Evolutionary conservation across 1,140 invertebrate species (phyloP).

Genomic region (Zaprionus vittiger): DNA sequence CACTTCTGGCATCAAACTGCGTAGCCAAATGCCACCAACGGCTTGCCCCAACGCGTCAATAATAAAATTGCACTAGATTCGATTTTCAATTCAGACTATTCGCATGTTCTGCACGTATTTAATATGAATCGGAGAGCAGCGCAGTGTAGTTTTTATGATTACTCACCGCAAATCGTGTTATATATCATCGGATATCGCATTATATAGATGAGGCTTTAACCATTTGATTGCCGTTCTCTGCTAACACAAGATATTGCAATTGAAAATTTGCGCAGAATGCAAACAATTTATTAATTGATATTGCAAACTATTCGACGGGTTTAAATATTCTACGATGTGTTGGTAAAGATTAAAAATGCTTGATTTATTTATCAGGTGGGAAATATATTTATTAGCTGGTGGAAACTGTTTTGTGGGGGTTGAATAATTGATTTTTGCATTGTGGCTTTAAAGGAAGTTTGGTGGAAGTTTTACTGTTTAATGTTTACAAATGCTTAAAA

Average conservation of each 20-base stretch:
- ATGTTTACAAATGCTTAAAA: too few species aligned
- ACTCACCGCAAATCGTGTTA: conserved; percentile 42
- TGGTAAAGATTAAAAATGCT: neutral
- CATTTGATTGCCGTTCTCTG: neutral
- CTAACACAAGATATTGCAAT: neutral
- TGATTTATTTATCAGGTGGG: neutral
- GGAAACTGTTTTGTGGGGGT: neutral
- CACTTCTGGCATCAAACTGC: conserved; percentile 16
- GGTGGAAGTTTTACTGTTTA: too few species aligned
- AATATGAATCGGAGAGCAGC: conserved; percentile 26
- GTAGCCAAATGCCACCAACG: conserved; percentile 20
- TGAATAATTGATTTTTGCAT: neutral
- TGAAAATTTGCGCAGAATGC: neutral
- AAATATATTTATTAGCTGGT: neutral
- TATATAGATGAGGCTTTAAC: conserved; percentile 1
- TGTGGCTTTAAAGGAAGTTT: neutral
- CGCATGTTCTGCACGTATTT: conserved; percentile 52
- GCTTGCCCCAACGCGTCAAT: conserved; percentile 19
- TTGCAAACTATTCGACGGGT: neutral
- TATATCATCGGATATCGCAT: conserved; percentile 4
- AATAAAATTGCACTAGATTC: conserved; percentile 36
- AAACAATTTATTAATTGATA: conserved; percentile 12
- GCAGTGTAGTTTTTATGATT: conserved; percentile 30
- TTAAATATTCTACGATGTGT: neutral
- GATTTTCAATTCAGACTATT: conserved; percentile 26